Evolutionary conservation across 2,888 invertebrate species (phyloP).

Genomic region (Drosophila quinaria): DNA sequence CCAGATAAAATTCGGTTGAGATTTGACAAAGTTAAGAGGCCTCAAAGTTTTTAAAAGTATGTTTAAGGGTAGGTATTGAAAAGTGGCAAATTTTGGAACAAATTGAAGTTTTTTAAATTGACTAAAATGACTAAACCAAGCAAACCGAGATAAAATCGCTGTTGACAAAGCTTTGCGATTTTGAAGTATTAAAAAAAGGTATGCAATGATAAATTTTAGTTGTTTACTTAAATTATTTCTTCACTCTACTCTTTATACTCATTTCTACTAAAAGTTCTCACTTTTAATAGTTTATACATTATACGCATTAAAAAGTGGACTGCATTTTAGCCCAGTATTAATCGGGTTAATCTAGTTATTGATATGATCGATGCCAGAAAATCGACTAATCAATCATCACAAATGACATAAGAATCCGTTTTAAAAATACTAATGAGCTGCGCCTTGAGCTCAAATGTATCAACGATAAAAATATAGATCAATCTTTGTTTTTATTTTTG

Average conservation of each 20-base stretch:
- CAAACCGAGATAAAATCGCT: too few relatives aligned
- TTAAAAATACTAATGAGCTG: conserved; percentile 65
- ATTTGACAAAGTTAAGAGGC: background rate
- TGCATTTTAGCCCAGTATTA: background rate
- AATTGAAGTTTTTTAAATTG: too few relatives aligned
- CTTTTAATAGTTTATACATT: too few relatives aligned
- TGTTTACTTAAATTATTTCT: background rate
- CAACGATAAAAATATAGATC: conserved; percentile 69
- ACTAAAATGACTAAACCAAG: too few relatives aligned
- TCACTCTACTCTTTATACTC: background rate
- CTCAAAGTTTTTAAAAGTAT: too few relatives aligned
- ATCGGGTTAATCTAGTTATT: conserved; percentile 27
- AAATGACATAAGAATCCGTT: conserved; percentile 56
- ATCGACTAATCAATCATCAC: conserved; percentile 62
- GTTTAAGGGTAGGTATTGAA: too few relatives aligned
- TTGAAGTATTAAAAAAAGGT: too few relatives aligned
- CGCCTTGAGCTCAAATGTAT: conserved; percentile 41
- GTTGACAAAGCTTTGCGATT: too few relatives aligned
- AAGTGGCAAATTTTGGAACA: too few relatives aligned
- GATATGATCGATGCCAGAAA: conserved; percentile 35
- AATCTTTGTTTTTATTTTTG: conserved; percentile 54
- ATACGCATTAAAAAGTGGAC: background rate
- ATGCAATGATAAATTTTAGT: too few relatives aligned
- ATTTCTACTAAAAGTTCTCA: background rate
- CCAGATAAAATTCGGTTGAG: background rate